Percentiles rank a stretch among this genome's conserved stretches.
phyloP scores from a whole-genome alignment of 2,888 invertebrate species.

The Leptodirus hochenwartii region DNA sequence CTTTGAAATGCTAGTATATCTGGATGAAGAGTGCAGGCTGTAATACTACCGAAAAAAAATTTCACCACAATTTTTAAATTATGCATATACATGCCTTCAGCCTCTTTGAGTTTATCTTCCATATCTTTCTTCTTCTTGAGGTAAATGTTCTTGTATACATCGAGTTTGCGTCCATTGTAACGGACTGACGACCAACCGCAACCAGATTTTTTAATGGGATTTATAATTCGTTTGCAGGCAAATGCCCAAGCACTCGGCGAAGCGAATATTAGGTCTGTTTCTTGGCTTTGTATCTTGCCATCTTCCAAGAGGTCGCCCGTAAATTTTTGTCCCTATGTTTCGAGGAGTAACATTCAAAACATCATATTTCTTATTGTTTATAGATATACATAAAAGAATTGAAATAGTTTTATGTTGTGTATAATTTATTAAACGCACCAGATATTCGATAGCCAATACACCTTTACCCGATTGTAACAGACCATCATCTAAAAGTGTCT shows the following conservation, averaged over 20 bases:
- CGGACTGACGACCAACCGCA: constrained; percentile 89
- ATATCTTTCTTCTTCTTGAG: constrained; percentile 41
- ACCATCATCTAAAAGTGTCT: constrained; percentile 70
- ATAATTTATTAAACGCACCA: too few species aligned
- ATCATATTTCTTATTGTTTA: constrained; percentile 3
- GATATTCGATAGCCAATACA: constrained; percentile 75
- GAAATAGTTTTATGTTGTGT: too few species aligned
- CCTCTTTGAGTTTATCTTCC: constrained; percentile 19
- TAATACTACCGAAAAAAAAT: too few species aligned
- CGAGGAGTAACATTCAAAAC: background rate
- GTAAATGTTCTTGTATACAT: constrained; percentile 76
- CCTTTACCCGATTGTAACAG: constrained; percentile 70
- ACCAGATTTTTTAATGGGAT: constrained; percentile 80
- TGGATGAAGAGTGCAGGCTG: too few species aligned
- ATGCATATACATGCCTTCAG: too few species aligned
- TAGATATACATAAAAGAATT: too few species aligned
- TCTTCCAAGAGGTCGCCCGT: constrained; percentile 68
- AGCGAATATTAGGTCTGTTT: constrained; percentile 71
- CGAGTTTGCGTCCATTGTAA: constrained; percentile 73
- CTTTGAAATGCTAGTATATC: too few species aligned
- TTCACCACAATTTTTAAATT: too few species aligned
- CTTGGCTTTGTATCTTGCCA: constrained; percentile 78
- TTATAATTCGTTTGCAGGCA: constrained; percentile 78
- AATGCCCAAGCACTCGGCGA: constrained; percentile 89
- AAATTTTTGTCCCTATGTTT: constrained; percentile 65